phyloP scores from a whole-genome alignment of 2,797 vertebrate genomes.

The Cossypha dichroa region DNA sequence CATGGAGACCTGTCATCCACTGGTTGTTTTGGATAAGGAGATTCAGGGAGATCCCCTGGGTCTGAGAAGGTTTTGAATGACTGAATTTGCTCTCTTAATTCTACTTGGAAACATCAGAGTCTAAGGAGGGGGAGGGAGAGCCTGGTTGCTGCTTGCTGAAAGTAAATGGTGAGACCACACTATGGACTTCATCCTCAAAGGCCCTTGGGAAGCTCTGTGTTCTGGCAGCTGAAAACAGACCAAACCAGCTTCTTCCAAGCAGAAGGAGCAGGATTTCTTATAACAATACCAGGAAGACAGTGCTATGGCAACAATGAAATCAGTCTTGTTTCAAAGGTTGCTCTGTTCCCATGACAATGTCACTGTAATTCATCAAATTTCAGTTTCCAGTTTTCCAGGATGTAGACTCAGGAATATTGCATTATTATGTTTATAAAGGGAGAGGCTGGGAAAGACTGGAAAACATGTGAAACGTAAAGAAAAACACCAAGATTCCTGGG shows the following conservation, averaged over 20 bases:
- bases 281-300: not conserved
- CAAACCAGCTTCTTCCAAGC: not conserved
- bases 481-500: not conserved
- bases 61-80: conserved; percentile 73
- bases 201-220: not conserved
- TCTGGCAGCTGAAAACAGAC: not conserved
- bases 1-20: conserved; percentile 71
- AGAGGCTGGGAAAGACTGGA: not conserved
- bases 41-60: conserved; percentile 74
- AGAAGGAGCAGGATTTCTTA: not conserved
- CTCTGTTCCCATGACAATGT: not conserved
- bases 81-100: not conserved
- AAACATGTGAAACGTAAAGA: not conserved
- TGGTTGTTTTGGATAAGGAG: conserved; percentile 63
- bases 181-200: not conserved
- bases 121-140: not conserved
- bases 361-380: not conserved
- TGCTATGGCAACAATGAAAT: not conserved
- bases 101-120: not conserved
- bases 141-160: not conserved
- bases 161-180: not conserved
- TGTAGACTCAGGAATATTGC: not conserved
- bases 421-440: not conserved
- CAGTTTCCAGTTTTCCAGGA: not conserved
- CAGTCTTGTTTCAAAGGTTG: not conserved